These are phyloP conservation scores for Lepisosteus oculatus DNA, from an alignment of 2,113 vertebrate species.

Conservation along the genomic window DNA sequence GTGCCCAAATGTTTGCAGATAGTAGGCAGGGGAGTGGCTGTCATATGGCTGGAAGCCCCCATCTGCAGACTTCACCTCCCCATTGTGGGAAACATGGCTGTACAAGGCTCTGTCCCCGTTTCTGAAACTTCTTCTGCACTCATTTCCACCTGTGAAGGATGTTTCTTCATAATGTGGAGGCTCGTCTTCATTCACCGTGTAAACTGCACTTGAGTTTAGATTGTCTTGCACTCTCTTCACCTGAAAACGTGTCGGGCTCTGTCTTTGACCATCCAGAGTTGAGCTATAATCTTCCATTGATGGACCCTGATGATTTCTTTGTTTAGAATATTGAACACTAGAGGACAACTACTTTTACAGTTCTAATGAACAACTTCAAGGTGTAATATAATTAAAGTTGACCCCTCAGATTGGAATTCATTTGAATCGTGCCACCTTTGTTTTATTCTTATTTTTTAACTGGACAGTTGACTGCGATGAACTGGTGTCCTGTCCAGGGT, in stretches of 20 bases:
- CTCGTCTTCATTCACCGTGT: slow-evolving; percentile 60
- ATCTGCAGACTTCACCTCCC: slow-evolving; percentile 70
- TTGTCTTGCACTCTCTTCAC: slow-evolving; percentile 67
- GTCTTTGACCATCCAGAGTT: slow-evolving; percentile 48
- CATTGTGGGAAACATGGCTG: slow-evolving; percentile 62
- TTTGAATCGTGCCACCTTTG: no score
- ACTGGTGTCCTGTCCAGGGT: no score
- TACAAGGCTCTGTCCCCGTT: slow-evolving; percentile 61
- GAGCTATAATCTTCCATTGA: slow-evolving; percentile 53
- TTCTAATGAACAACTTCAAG: no score
- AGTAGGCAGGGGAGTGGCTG: slow-evolving; percentile 68
- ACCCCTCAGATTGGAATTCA: no score
- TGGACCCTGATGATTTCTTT: not conserved
- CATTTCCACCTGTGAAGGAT: slow-evolving; percentile 64
- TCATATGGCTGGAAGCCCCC: slow-evolving; percentile 69
- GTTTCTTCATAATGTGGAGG: slow-evolving; percentile 82
- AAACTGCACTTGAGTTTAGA: slow-evolving; percentile 40
- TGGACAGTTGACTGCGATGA: no score
- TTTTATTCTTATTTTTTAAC: no score
- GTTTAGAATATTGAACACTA: no score
- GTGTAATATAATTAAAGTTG: no score
- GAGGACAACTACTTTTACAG: not conserved
- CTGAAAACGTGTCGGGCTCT: slow-evolving; percentile 63
- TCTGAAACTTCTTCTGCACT: no score
- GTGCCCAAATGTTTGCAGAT: slow-evolving; percentile 86